Conservation (phyloP, 2,113 vertebrate genomes). For the Speoplatyrhinus poulsoni region DNA sequence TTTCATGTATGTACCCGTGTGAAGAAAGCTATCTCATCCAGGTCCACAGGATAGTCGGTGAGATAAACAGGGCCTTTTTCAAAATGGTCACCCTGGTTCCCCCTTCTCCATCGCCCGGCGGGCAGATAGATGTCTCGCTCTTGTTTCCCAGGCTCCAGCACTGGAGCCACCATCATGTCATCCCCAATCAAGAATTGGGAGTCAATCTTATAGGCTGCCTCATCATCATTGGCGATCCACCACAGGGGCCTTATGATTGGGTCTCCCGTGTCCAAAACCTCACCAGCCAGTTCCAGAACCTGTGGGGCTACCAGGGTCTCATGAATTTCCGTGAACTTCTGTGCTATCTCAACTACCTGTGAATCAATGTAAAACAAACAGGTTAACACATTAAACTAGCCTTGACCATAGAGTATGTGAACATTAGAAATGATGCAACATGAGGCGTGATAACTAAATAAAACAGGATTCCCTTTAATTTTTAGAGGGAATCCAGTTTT, state of each 20-base stretch:
- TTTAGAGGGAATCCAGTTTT: not conserved
- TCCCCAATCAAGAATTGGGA: constrained; percentile 97
- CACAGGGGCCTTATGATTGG: constrained; percentile 95
- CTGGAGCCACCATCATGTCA: constrained; percentile 92
- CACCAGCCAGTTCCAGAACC: constrained; percentile 87
- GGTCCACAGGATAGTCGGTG: constrained; percentile 87
- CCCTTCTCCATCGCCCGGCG: constrained; percentile 87
- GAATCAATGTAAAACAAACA: not conserved
- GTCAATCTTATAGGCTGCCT: constrained; percentile 86
- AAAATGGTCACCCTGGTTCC: constrained; percentile 89
- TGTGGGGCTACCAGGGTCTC: constrained; percentile 88
- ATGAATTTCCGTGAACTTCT: constrained; percentile 85
- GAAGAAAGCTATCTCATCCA: constrained; percentile 92
- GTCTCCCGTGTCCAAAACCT: constrained; percentile 87
- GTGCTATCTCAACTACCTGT: constrained; percentile 86
- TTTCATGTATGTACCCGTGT: constrained; percentile 56
- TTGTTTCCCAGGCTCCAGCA: constrained; percentile 92
- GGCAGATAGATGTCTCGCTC: constrained; percentile 95
- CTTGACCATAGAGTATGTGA: not conserved
- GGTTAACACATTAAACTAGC: not conserved
- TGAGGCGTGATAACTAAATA: not conserved
- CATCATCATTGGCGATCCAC: constrained; percentile 90
- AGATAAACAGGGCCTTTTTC: constrained; percentile 86
- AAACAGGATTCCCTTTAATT: no score
- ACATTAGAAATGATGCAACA: not conserved